Base-by-base conservation (phyloP, 1,140 invertebrate genomes). In the Diorhabda sublineata region DNA sequence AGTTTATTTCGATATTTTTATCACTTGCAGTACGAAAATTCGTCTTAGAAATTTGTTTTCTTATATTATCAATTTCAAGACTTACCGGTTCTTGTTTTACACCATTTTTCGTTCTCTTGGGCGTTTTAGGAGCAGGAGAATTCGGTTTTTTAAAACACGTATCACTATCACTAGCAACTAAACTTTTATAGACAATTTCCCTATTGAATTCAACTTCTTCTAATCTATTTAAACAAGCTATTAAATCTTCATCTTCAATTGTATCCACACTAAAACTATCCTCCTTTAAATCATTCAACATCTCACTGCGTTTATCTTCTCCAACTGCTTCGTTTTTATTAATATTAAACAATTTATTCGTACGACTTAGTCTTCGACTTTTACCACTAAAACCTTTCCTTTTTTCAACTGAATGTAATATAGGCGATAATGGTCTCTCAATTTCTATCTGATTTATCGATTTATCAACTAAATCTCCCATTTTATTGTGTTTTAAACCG, bases 1-100 rank as follows among this genome's bases (percentile, higher is more conserved):
- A 73, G 8, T 78, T 80, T 9, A 84, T 67, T 59, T 58, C 64
- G 6, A 85, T 76, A 66, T 64, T 70, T 77, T 83, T 84, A 4
- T 75, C 76, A 42, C 69, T 71, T 26, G 75, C 71, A 11, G 74
- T 75, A 68, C 64, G 41, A 71, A 76, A 77, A 60, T 43, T 11
- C 26, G 26, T 26, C 26, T 26, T 26, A 26, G 26, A 26, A 26
- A 26, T 26, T 26, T 26, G 26, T 26, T 26, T 26, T 26, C 1
- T 26, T 26, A 26, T 26, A 26, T 26, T 26, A 26, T 26, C 26
- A 26, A 26, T 26, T 52, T 52, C 47, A 52, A 52, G 6, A 57
- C 8, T 44, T 63, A 3, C 26, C 52, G 7, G 8, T 58, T 63
- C 62, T 43, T 42, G n/a, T 52, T 3, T 5, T 59, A 41, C 11